Base-by-base conservation (phyloP, 2,888 invertebrate genomes). In the Arge pagana region DNA sequence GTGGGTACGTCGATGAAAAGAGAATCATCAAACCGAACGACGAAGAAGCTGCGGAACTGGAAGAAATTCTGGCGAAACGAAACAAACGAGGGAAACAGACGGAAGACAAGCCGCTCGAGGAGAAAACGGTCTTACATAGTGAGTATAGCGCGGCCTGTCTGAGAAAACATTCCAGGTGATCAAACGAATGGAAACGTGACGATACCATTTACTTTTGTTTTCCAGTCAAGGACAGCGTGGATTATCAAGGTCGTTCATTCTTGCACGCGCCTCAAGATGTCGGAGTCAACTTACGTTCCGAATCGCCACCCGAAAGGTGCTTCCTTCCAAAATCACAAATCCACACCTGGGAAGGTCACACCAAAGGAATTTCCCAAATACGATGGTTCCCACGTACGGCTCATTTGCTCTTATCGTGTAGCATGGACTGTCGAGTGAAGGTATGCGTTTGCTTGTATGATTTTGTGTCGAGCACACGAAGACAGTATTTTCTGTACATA, bases 381-480 rank as follows among this genome's bases (percentile, higher is more conserved):
- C 85, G 94, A 52, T 97, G 96, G 93, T 92, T 96, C 69, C 99
- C 99, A 0, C 81, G 83, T 59, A 92, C 95, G 0, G 98, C 96
- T 0, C 99, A 99, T 78, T 83, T 99, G 53, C 81, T 99, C 66
- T 81, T 99, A 1, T 97, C 98, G 0, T 93, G 91, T 45, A 92
- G 96, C 62, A 96, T 99, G 97, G 99, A 99, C 77, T 89, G 90
- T 62, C 85, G 96, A 60, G 92, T 98, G 48, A 98, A 99, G 83
- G 89, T 90, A 72, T 56, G 57, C 54, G 5, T 18, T 42, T 11
- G 48, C n/a, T 36, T 19, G 31, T 16, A 6, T 2, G 21, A 24
- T 36, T 19, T 8, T 4, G 3, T 31, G n/a, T 13, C 36, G 8
- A 7, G 8, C 13, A 7, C 36, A n/a, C 11, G 36, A 35, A 13